Percentiles rank a stretch among this genome's conserved stretches.
These are phyloP conservation scores for Procambarus clarkii DNA, from an alignment of 1,140 invertebrate genomes.

Conservation along the genomic window DNA sequence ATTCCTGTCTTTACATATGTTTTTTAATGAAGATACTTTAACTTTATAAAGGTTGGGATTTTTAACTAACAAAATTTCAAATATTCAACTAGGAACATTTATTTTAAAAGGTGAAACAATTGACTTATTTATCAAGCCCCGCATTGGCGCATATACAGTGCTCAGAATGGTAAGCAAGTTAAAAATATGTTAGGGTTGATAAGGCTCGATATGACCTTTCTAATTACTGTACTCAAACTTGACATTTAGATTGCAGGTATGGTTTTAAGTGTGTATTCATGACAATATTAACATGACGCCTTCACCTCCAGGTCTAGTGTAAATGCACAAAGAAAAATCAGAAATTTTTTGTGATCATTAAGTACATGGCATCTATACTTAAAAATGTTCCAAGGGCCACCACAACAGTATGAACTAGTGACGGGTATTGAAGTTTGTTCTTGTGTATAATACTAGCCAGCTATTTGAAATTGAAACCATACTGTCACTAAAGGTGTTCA, in stretches of 20 bases:
- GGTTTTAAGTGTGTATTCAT: not conserved
- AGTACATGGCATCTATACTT: conserved; percentile 40
- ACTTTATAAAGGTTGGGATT: not conserved
- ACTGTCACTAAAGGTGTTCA: conserved; percentile 33
- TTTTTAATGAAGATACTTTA: not conserved
- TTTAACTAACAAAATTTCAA: not conserved
- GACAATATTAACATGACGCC: conserved; percentile 21
- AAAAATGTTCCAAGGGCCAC: conserved; percentile 7
- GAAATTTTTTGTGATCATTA: not conserved
- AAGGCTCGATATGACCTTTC: not conserved
- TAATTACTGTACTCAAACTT: not conserved
- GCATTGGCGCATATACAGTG: not conserved
- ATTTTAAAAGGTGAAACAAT: not conserved
- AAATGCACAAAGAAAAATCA: conserved; percentile 17
- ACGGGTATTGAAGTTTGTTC: conserved; percentile 27
- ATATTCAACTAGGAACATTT: not conserved
- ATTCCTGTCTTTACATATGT: not conserved
- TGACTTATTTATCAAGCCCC: not conserved
- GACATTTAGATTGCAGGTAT: conserved; percentile 6
- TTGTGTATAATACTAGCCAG: conserved; percentile 6
- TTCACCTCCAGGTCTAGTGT: conserved; percentile 23
- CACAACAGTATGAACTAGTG: conserved; percentile 33
- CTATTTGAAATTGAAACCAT: conserved; percentile 12
- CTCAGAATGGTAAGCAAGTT: not conserved
- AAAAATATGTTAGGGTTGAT: not conserved